A percentile compares a stretch with the other conserved stretches of the same genome.
Conservation (phyloP, 2,888 invertebrate genomes). For the Pinctada fucata region DNA sequence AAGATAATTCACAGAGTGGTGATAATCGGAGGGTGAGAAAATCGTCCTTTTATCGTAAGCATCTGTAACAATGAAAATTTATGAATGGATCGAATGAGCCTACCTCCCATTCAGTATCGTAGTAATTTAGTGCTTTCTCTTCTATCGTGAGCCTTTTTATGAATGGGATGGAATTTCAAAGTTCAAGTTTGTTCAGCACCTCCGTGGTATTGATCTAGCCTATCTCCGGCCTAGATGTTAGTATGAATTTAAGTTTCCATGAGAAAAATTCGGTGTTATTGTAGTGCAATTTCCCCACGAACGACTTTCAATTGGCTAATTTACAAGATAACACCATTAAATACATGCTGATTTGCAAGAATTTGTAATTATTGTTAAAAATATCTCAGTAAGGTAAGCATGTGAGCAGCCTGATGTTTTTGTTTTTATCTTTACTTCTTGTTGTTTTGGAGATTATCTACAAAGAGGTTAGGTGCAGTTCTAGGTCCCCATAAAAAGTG, state of each 20-base stretch:
- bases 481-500: too few species aligned
- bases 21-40: too few species aligned
- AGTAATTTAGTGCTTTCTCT: too few species aligned
- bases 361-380: background rate
- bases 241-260: background rate
- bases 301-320: conserved; percentile 2
- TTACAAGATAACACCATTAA: conserved; percentile 1
- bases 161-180: background rate
- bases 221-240: background rate
- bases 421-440: background rate
- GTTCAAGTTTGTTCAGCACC: background rate
- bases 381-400: background rate
- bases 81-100: too few species aligned
- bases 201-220: background rate
- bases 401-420: background rate
- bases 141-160: too few species aligned
- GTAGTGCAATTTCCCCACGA: background rate
- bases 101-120: too few species aligned
- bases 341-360: conserved; percentile 2
- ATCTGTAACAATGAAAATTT: too few species aligned
- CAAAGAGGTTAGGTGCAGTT: too few species aligned
- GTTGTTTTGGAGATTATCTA: too few species aligned
- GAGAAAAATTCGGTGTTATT: background rate
- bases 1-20: too few species aligned
- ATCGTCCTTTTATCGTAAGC: too few species aligned